Percentiles rank a stretch among this genome's conserved stretches.
Conservation (phyloP, 1,140 invertebrate species). For the Sycophaga agraensis region DNA sequence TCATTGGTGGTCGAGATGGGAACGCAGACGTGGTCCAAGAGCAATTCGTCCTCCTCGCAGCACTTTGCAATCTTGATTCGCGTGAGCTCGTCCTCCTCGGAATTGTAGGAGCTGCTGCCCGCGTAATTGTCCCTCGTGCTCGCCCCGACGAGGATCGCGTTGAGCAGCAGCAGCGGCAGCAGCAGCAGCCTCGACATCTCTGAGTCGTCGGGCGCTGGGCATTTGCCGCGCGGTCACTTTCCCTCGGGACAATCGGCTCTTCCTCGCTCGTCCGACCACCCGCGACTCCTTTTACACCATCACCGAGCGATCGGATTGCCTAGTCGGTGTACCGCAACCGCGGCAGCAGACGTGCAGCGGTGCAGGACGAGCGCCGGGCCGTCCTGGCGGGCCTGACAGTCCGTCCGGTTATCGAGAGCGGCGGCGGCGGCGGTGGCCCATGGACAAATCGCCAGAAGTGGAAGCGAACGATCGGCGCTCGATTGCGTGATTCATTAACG, state of each 20-base stretch:
- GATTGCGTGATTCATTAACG: constrained; percentile 9
- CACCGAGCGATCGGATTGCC: no score
- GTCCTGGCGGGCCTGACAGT: no score
- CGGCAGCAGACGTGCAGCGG: no score
- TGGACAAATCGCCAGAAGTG: no score
- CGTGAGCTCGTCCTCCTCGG: not conserved
- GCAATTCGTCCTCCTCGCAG: constrained; percentile 70
- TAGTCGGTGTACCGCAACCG: no score
- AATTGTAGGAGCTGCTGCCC: not conserved
- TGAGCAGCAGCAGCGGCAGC: not conserved
- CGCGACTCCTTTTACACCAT: not conserved
- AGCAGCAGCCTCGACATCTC: constrained; percentile 3
- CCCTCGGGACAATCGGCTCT: not conserved
- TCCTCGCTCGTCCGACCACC: not conserved
- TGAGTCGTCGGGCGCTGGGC: not conserved
- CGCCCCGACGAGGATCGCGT: not conserved
- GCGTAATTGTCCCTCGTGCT: constrained; percentile 18
- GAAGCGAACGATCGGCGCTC: not conserved
- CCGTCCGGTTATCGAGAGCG: no score
- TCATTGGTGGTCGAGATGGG: constrained; percentile 62
- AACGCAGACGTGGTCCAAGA: constrained; percentile 67
- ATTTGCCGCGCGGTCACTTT: not conserved
- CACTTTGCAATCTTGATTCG: constrained; percentile 64
- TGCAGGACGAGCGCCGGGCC: no score
- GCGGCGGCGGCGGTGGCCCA: no score